Conservation (phyloP, 2,113 vertebrate species). For the Cranoglanis bouderius region DNA sequence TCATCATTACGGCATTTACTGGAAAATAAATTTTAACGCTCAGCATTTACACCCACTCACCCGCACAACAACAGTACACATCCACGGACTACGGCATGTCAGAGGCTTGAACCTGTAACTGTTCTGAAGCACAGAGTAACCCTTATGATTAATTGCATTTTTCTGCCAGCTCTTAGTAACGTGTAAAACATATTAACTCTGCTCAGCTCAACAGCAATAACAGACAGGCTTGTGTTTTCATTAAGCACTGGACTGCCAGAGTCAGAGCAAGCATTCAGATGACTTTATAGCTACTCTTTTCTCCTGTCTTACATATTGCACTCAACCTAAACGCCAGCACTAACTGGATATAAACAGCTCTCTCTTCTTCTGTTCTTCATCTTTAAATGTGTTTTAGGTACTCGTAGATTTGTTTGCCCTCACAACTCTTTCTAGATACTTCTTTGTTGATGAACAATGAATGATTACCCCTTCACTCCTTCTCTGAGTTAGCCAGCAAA, state of each 20-base stretch:
- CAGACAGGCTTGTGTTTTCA: conserved; percentile 64
- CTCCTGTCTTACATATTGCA: conserved; percentile 6
- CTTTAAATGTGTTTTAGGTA: background rate
- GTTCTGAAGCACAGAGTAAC: conserved; percentile 61
- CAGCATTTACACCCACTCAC: conserved; percentile 39
- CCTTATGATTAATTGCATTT: conserved; percentile 70
- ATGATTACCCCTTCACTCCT: background rate
- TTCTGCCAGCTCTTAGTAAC: conserved; percentile 71
- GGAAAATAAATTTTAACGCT: conserved; percentile 42
- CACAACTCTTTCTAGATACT: background rate
- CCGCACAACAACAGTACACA: conserved; percentile 31
- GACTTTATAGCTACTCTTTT: conserved; percentile 63
- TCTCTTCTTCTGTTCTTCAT: conserved; percentile 10
- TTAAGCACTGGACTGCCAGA: conserved; percentile 64
- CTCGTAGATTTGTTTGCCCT: background rate
- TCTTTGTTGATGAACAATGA: background rate
- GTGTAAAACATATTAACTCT: conserved; percentile 74
- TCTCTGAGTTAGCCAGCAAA: conserved; percentile 51
- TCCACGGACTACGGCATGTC: conserved; percentile 36
- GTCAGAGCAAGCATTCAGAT: conserved; percentile 66
- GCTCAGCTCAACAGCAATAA: conserved; percentile 65
- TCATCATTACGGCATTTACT: conserved; percentile 3
- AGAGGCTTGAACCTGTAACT: conserved; percentile 62
- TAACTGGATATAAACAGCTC: conserved; percentile 26
- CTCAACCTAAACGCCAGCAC: conserved; percentile 16